Conservation (phyloP, 1,140 invertebrate species). For the Samia ricini region DNA sequence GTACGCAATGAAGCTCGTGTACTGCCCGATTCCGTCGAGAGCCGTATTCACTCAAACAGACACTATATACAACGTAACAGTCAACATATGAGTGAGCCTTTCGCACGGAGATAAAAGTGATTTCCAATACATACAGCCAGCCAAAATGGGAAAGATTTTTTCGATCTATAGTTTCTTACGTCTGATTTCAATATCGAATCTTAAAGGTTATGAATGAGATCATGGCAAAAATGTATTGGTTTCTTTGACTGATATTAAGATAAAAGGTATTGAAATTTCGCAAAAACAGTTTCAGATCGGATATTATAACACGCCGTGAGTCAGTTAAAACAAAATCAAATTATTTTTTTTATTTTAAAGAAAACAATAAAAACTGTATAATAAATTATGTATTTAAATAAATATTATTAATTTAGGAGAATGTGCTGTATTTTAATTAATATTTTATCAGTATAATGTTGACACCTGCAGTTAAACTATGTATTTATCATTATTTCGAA, state of each 20-base stretch:
- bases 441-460: neutral
- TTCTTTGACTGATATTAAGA: no score
- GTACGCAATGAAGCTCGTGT: slow-evolving; percentile 32
- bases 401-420: slow-evolving; percentile 5
- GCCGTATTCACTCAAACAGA: slow-evolving; percentile 60
- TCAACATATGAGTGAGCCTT: slow-evolving; percentile 63
- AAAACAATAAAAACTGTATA: slow-evolving; percentile 10
- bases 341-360: neutral
- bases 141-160: no score
- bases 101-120: slow-evolving; percentile 44
- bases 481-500: neutral
- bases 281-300: no score
- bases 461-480: neutral
- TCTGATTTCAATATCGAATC: no score
- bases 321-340: neutral
- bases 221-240: no score
- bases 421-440: slow-evolving; percentile 1
- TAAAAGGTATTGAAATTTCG: no score
- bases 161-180: no score
- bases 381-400: slow-evolving; percentile 5
- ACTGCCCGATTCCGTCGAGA: slow-evolving; percentile 59
- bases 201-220: no score
- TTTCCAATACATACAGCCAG: no score
- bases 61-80: slow-evolving; percentile 63
- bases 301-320: no score